Evolutionary conservation across 2,113 vertebrate species (phyloP), one percentile per base, ranked within the genome.

Genomic region (Galeopterus variegatus): DNA sequence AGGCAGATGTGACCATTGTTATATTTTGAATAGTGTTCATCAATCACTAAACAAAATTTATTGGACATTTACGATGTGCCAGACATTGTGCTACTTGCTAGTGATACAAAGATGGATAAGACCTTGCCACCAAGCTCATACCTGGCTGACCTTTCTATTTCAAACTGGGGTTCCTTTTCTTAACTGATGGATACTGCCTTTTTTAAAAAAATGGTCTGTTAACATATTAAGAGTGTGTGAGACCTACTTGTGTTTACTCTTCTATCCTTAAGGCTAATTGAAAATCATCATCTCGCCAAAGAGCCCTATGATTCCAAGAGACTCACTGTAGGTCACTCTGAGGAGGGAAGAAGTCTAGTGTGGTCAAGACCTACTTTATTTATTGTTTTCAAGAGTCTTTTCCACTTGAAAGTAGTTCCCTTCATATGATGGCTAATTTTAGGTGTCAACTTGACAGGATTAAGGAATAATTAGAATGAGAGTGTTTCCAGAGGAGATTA

Each of bases 361-460:
- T 13, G 1, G 62, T 54, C 90, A 96, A 80, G 56, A 88, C 50
- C 18, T 58, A 54, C 31, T 50, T 36, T 23, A 33, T 21, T 41
- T 95, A 24, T 58, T 56, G 41, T 70, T 64, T 77, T 70, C 12
- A 95, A 90, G 36, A 85, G 84, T 58, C 81, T 67, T 24, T 88
- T 58, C 56, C 48, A 41, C 36, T 70, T 91, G 67, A 48, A 94
- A 89, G 85, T 54, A 54, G 26, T 89, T 77, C 96, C 70, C 64
- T 82, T 41, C 3, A 4, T 41, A 41, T 41, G 41, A 41, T 41
- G 41, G 41, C 41, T 41, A 41, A 41, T 41, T 41, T 41, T 41
- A 41, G 41, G 41, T 41, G 41, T 41, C 41, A 41, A 41, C 41
- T 41, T 41, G 41, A 41, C 41, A 41, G 41, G 41, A 41, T 41